A percentile compares a stretch with the other conserved stretches of the same genome.
These are phyloP conservation scores for Nesoenas mayeri DNA, from an alignment of 2,113 vertebrate species.

Conservation along the genomic window DNA sequence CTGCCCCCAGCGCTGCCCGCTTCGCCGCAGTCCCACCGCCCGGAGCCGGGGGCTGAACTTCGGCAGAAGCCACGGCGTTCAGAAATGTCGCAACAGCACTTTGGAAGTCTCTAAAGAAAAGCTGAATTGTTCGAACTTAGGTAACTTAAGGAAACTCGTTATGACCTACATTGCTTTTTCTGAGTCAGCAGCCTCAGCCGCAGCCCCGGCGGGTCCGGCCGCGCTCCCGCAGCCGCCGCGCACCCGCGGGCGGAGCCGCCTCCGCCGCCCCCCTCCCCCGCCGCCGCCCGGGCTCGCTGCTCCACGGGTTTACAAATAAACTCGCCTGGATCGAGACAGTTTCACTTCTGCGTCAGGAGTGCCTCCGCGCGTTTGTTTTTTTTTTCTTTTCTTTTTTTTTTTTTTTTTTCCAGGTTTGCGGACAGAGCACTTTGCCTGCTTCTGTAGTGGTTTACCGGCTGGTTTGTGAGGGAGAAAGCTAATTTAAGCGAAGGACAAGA, in stretches of 20 bases:
- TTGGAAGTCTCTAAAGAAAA: conserved; percentile 14
- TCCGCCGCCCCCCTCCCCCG: not conserved
- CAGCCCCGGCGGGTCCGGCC: not conserved
- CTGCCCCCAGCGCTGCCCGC: not conserved
- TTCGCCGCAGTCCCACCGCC: not conserved
- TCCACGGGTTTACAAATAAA: not conserved
- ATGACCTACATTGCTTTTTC: conserved; percentile 27
- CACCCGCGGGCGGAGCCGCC: not conserved
- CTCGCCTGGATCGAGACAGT: not conserved
- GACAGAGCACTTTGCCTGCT: not conserved
- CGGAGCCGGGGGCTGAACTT: not conserved
- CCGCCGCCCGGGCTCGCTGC: not conserved
- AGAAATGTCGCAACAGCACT: not conserved
- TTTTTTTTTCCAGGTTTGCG: too few relatives aligned
- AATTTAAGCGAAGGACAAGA: not conserved
- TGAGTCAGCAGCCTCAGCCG: conserved; percentile 29
- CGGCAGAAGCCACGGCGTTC: not conserved
- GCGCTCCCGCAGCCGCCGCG: not conserved
- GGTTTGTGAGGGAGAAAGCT: not conserved
- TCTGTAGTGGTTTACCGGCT: not conserved
- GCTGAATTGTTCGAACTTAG: not conserved
- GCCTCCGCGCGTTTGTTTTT: not conserved
- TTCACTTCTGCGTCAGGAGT: conserved; percentile 31
- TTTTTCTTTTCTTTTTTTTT: not conserved
- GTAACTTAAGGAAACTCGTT: conserved; percentile 40